Conservation (phyloP, 2,888 invertebrate species). For the Corbicula japonica region DNA sequence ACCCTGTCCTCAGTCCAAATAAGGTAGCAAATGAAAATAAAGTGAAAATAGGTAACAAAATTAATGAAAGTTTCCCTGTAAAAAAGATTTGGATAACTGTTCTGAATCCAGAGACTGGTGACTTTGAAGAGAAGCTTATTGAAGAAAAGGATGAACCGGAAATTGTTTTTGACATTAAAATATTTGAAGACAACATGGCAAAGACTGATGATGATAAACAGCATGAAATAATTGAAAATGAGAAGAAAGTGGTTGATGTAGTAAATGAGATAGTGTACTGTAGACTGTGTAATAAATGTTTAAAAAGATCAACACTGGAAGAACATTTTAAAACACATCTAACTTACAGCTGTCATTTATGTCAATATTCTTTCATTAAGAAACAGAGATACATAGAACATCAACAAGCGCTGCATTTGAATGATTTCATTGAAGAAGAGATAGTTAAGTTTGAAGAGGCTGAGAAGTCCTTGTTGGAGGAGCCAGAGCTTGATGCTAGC, state of each 20-base stretch:
- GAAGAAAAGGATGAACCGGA: constrained; percentile 46
- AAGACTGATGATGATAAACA: constrained; percentile 17
- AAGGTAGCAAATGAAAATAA: background rate
- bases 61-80: background rate
- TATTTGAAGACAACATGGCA: constrained; percentile 25
- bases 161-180: constrained; percentile 34
- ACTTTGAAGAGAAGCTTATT: constrained; percentile 52
- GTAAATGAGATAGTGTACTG: constrained; percentile 49
- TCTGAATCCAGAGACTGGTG: constrained; percentile 58
- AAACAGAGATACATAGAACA: constrained; percentile 38
- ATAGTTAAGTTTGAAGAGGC: constrained; percentile 17
- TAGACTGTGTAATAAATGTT: constrained; percentile 53
- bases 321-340: constrained; percentile 51
- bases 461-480: constrained; percentile 27
- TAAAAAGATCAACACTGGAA: constrained; percentile 31
- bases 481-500: constrained; percentile 1
- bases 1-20: background rate
- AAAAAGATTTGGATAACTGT: constrained; percentile 39
- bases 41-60: background rate
- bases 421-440: constrained; percentile 46
- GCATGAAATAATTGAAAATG: constrained; percentile 16
- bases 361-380: constrained; percentile 52
- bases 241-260: constrained; percentile 13
- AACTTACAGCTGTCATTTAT: constrained; percentile 47
- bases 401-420: constrained; percentile 38